These are phyloP conservation scores for Probaryconus sp. DNA, from an alignment of 1,140 invertebrate species.

Conservation along the genomic window DNA sequence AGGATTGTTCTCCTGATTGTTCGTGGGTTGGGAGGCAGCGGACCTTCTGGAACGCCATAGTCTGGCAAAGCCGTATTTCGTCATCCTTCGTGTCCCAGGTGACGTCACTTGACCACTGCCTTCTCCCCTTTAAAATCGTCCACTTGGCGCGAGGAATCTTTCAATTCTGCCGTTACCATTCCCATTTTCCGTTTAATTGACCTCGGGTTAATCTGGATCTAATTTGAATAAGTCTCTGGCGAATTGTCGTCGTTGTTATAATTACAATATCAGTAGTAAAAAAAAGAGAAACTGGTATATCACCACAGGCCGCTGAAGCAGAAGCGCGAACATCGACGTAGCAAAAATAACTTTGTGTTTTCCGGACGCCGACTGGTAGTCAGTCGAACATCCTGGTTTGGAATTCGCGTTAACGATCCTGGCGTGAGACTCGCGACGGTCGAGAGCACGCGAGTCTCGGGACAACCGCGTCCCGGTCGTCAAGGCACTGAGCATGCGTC, in stretches of 20 bases:
- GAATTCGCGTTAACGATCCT: constrained; percentile 37
- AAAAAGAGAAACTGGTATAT: not conserved
- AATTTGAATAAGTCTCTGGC: not conserved
- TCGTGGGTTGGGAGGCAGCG: constrained; percentile 68
- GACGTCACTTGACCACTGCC: constrained; percentile 18
- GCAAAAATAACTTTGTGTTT: constrained; percentile 21
- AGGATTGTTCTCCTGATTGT: constrained; percentile 77
- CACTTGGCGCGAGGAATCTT: not conserved
- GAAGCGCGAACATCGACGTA: constrained; percentile 31
- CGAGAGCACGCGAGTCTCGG: constrained; percentile 63
- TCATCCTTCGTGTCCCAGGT: constrained; percentile 61
- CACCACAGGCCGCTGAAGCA: constrained; percentile 3
- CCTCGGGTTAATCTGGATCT: too few relatives aligned
- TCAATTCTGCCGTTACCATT: too few relatives aligned
- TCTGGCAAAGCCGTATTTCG: constrained; percentile 75
- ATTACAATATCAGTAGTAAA: too few relatives aligned
- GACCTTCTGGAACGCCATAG: constrained; percentile 76
- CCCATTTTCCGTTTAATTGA: too few relatives aligned
- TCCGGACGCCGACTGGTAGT: constrained; percentile 7
- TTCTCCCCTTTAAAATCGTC: not conserved
- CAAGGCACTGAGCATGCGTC: constrained; percentile 75
- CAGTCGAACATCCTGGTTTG: constrained; percentile 17
- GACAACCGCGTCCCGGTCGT: constrained; percentile 68
- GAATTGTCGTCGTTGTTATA: too few relatives aligned
- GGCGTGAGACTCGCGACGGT: constrained; percentile 56